phyloP scores from a whole-genome alignment of 2,888 invertebrate species.

The Thecophora atra region DNA sequence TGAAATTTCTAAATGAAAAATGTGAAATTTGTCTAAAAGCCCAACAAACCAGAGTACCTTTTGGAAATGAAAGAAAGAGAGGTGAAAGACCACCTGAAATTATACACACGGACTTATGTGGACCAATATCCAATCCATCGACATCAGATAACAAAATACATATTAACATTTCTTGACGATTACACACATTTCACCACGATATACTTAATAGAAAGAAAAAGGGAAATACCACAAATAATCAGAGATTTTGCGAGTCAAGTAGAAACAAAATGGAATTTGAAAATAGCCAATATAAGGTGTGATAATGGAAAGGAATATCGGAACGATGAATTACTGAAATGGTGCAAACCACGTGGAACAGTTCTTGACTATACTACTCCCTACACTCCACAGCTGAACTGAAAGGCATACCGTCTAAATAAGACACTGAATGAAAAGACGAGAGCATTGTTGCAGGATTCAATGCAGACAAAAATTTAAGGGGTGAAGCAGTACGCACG shows the following conservation, averaged over 20 bases:
- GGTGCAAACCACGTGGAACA: slow-evolving; percentile 13
- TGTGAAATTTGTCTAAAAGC: too few species aligned
- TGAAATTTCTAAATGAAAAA: too few species aligned
- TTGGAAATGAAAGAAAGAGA: slow-evolving; percentile 2
- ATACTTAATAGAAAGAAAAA: too few species aligned
- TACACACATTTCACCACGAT: too few species aligned
- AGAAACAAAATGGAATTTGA: not conserved
- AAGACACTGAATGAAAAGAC: slow-evolving; percentile 15
- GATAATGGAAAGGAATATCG: slow-evolving; percentile 32
- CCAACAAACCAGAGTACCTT: not conserved
- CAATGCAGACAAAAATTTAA: not conserved
- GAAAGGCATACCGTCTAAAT: slow-evolving; percentile 5
- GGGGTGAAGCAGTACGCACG: slow-evolving; percentile 32
- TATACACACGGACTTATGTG: not conserved
- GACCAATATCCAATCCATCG: too few species aligned
- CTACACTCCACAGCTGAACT: not conserved
- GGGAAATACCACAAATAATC: too few species aligned
- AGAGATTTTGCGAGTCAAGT: too few species aligned
- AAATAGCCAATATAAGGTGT: slow-evolving; percentile 27
- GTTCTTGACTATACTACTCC: not conserved
- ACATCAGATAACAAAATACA: too few species aligned
- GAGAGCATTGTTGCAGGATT: slow-evolving; percentile 3
- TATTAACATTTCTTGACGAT: too few species aligned
- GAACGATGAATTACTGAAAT: slow-evolving; percentile 1
- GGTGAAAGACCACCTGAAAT: slow-evolving; percentile 3